Percentiles rank a stretch among this genome's conserved stretches.
phyloP scores from a whole-genome alignment of 1,140 invertebrate species.

The Heliothis subflexa region DNA sequence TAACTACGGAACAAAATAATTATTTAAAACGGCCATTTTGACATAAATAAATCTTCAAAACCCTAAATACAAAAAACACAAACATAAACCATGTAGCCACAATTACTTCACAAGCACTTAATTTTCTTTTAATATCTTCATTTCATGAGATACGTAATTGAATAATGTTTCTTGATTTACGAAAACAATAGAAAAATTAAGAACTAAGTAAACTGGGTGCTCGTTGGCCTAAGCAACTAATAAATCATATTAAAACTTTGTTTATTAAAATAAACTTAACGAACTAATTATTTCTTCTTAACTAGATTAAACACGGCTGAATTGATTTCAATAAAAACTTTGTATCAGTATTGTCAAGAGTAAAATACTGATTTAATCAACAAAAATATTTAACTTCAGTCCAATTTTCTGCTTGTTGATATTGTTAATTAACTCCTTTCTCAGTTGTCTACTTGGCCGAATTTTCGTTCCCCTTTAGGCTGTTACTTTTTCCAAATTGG shows the following conservation, averaged over 20 bases:
- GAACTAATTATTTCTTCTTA: constrained; percentile 39
- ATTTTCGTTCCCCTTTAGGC: not conserved
- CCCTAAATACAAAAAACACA: no score
- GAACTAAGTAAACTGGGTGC: not conserved
- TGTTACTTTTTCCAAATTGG: constrained; percentile 4
- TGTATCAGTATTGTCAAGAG: constrained; percentile 5
- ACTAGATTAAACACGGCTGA: constrained; percentile 34
- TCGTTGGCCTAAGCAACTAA: not conserved
- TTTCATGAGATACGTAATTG: no score
- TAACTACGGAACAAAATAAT: no score
- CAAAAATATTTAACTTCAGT: constrained; percentile 26
- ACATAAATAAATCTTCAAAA: no score
- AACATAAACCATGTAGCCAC: no score
- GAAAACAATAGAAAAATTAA: not conserved
- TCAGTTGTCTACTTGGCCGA: constrained; percentile 3
- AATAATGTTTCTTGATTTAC: no score
- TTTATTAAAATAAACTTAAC: constrained; percentile 44
- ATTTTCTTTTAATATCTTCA: no score
- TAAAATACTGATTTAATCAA: constrained; percentile 35
- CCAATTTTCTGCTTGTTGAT: constrained; percentile 35
- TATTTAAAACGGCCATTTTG: no score
- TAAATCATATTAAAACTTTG: constrained; percentile 39
- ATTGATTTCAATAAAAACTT: constrained; percentile 23
- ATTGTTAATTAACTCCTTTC: constrained; percentile 33
- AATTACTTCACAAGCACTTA: no score